Evolutionary conservation across 2,797 vertebrate genomes (phyloP).

Genomic region (Emys orbicularis): DNA sequence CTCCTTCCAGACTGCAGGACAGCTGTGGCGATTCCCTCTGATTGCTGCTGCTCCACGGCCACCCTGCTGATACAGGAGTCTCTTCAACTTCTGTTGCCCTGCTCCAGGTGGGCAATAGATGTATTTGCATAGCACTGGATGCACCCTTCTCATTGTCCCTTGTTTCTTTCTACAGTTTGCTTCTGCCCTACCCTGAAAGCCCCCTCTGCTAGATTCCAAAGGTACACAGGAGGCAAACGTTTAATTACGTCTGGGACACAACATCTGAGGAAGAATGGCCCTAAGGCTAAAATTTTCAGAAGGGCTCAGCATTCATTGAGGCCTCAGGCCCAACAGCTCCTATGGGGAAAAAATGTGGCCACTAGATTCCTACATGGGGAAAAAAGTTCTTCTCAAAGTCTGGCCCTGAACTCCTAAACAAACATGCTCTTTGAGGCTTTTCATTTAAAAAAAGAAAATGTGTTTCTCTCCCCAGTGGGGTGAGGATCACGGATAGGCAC

Average conservation of each 20-base stretch:
- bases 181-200: not conserved
- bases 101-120: too few species aligned
- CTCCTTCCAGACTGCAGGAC: not conserved
- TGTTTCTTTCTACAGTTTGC: not conserved
- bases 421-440: not conserved
- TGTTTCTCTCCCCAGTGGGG: not conserved
- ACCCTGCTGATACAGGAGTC: not conserved
- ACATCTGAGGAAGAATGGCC: not conserved
- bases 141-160: not conserved
- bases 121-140: not conserved
- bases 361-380: not conserved
- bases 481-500: not conserved
- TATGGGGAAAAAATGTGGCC: conserved; percentile 22
- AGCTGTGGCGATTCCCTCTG: not conserved
- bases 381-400: not conserved
- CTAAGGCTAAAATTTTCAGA: not conserved
- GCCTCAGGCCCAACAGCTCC: not conserved
- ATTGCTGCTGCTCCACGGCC: not conserved
- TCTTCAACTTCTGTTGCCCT: not conserved
- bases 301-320: not conserved
- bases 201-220: not conserved
- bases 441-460: not conserved
- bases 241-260: not conserved
- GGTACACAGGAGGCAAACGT: not conserved
- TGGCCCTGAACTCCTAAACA: not conserved